Evolutionary conservation across 1,140 invertebrate species (phyloP).

Genomic region (Drosophila triauraria): DNA sequence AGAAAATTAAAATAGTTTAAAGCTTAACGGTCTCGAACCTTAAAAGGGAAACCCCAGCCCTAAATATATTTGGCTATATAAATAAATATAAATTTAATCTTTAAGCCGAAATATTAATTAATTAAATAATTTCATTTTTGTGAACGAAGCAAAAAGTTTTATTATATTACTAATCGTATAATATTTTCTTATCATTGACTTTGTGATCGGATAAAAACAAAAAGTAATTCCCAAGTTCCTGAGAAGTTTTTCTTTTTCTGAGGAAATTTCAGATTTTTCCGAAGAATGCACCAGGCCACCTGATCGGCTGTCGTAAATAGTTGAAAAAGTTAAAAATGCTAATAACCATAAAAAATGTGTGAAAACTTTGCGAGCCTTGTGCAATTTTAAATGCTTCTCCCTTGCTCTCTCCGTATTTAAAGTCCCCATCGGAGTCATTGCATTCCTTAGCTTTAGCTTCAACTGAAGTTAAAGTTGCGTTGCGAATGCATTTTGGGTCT

Average conservation of each 20-base stretch:
- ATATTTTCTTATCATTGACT: neutral
- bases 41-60: no score
- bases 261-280: slow-evolving; percentile 1
- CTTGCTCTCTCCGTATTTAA: slow-evolving; percentile 50
- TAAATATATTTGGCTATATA: no score
- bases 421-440: slow-evolving; percentile 32
- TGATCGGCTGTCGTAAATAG: slow-evolving; percentile 62
- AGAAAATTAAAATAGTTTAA: no score
- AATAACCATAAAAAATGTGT: slow-evolving; percentile 74
- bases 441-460: slow-evolving; percentile 27
- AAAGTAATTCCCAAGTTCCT: neutral
- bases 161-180: neutral
- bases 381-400: slow-evolving; percentile 59
- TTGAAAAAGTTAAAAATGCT: slow-evolving; percentile 67
- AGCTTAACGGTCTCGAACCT: no score
- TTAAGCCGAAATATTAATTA: neutral
- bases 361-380: slow-evolving; percentile 53
- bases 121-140: neutral
- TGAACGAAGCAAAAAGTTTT: neutral
- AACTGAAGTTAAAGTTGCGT: slow-evolving; percentile 46
- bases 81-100: no score
- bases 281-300: slow-evolving; percentile 55
- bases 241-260: neutral
- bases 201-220: neutral
- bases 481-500: slow-evolving; percentile 66